Percentiles rank a stretch among this genome's conserved stretches.
phyloP scores from a whole-genome alignment of 1,140 invertebrate genomes.

The Oedothorax gibbosus region DNA sequence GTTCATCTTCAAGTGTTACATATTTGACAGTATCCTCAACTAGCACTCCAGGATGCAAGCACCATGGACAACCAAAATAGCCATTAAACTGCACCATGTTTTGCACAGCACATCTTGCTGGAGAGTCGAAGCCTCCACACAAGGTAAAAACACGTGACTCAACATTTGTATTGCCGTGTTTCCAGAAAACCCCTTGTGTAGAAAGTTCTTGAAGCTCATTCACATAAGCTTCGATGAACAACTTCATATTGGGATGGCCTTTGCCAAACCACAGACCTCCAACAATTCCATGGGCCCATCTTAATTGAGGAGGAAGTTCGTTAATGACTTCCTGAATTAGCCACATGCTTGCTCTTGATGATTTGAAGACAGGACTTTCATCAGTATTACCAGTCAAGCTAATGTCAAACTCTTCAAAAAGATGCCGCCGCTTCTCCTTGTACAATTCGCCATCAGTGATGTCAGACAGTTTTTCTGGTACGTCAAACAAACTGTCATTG shows the following conservation, averaged over 20 bases:
- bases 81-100: conserved; percentile 63
- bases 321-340: conserved; percentile 13
- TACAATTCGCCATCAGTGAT: background rate
- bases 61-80: conserved; percentile 64
- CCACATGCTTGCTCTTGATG: conserved; percentile 13
- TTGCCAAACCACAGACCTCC: conserved; percentile 27
- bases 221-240: conserved; percentile 7
- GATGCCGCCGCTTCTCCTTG: conserved; percentile 6
- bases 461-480: too few relatives aligned
- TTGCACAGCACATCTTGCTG: conserved; percentile 62
- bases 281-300: conserved; percentile 4
- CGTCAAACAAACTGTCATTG: too few relatives aligned
- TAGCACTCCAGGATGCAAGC: conserved; percentile 63
- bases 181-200: background rate
- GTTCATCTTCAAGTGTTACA: conserved; percentile 33
- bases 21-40: conserved; percentile 55
- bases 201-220: conserved; percentile 27
- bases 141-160: background rate
- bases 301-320: conserved; percentile 25
- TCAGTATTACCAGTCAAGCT: conserved; percentile 9
- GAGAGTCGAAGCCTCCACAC: conserved; percentile 60
- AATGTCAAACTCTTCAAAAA: too few relatives aligned
- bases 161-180: background rate
- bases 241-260: conserved; percentile 25
- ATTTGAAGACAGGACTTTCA: conserved; percentile 24